Conservation (phyloP, 2,797 vertebrate species). For the Sandelia bainsii region DNA sequence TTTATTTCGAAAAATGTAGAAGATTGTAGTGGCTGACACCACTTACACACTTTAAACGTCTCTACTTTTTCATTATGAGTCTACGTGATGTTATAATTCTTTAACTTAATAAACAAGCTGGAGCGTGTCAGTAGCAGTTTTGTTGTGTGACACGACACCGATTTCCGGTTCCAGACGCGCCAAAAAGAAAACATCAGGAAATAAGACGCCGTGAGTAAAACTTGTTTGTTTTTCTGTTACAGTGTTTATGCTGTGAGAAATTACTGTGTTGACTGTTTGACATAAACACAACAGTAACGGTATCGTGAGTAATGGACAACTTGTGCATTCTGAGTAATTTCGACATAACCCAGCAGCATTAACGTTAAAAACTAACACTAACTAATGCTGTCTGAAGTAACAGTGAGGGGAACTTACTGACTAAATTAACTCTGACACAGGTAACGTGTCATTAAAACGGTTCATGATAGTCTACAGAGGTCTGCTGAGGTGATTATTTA, state of each 20-base stretch:
- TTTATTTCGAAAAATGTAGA: conserved; percentile 4
- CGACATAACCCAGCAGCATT: too few species aligned
- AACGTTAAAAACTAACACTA: too few species aligned
- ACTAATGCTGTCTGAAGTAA: too few species aligned
- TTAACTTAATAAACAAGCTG: background rate
- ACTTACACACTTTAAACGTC: background rate
- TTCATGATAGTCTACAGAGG: too few species aligned
- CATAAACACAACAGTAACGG: background rate
- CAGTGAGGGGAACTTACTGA: background rate
- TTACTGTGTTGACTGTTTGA: background rate
- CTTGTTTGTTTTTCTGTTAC: background rate
- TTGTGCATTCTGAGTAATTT: background rate
- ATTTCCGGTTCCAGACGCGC: conserved; percentile 36
- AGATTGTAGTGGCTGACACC: background rate
- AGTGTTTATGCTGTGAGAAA: background rate
- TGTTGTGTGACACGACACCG: background rate
- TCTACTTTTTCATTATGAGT: background rate
- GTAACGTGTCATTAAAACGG: too few species aligned
- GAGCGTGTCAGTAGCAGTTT: too few species aligned
- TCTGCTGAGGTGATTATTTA: too few species aligned
- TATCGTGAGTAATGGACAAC: background rate
- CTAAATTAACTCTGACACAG: too few species aligned
- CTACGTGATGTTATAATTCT: background rate
- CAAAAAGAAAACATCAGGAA: conserved; percentile 31
- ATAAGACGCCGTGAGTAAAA: background rate